Evolutionary conservation across 2,113 vertebrate genomes (phyloP).

Genomic region (Ptilorrhoa leucosticta): DNA sequence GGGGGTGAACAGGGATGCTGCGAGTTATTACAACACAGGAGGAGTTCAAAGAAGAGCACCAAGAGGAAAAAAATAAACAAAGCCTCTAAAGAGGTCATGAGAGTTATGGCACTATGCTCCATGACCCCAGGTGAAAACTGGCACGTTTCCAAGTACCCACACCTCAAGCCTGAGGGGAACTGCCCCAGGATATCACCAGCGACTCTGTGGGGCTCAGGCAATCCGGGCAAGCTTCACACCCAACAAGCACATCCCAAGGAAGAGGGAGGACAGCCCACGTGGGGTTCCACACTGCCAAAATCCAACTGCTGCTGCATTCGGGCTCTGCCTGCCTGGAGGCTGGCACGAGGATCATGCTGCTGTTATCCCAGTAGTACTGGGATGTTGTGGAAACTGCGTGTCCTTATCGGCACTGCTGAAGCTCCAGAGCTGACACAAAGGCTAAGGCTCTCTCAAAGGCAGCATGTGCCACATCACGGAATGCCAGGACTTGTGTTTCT

Average conservation of each 20-base stretch:
- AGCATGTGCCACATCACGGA: neutral
- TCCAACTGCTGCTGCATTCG: neutral
- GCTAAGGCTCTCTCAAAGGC: neutral
- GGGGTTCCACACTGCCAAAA: neutral
- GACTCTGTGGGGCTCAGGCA: neutral
- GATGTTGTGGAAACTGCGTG: neutral
- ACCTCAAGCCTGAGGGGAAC: neutral
- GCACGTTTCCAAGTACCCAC: accelerated
- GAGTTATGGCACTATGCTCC: neutral
- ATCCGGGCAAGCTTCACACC: neutral
- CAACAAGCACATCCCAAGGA: neutral
- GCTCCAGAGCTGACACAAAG: neutral
- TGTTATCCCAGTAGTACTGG: accelerated
- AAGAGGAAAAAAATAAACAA: neutral
- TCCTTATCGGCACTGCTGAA: neutral
- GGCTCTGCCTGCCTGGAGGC: neutral
- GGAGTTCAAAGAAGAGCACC: neutral
- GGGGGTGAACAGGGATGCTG: neutral
- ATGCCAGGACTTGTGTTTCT: neutral
- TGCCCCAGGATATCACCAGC: neutral
- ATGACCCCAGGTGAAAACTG: neutral
- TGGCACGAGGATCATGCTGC: neutral
- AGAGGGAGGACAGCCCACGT: neutral
- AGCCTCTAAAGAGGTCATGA: neutral
- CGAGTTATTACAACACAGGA: accelerated